Base-by-base conservation (phyloP, 92 coral and sea anemone genomes). In the Porites lobata region DNA sequence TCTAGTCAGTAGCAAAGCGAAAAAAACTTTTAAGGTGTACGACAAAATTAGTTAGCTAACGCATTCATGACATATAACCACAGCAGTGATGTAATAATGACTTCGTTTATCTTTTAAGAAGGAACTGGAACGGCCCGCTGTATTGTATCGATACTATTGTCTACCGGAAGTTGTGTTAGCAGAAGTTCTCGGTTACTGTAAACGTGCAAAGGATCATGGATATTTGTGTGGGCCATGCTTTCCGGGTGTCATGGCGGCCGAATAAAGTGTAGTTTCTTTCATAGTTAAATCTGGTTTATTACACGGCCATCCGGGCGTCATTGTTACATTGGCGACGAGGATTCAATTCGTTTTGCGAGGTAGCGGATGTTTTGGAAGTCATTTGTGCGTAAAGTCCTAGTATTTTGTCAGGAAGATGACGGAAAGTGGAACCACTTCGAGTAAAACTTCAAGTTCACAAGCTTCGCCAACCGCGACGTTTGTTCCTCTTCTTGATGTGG, bases 401-500 rank as follows among this genome's bases (percentile, higher is more conserved):
- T 54, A 54, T 54, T 54, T 54, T 54, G 59, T 54, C 59, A 53
- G 11, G 59, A 54, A 54, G 59, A 54, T 54, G 59, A 7, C 59
- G 59, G 59, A 54, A 1, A 54, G 59, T 54, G 59, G 59, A 54
- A 54, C 59, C 59, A 54, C 11, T 54, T 54, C 14, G 59, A 54
- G 59, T 54, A 54, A 14, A 54, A 54, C 59, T 66, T 66, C 71
- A 9, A 66, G 71, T 66, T 66, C 71, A 66, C 71, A 66, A 66
- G 78, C 69, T 63, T 63, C 9, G 53, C 72, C 47, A 63, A 50
- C 69, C 56, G 50, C 72, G 47, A 63, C n/a, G 69, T 63, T 57
- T 57, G 83, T 50, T 67, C 78, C 77, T 50, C 62, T 81, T 50
- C 32, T 69, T 58, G 66, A 81, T 51, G 84, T 81, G 58, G 79